Evolutionary conservation across 2,888 invertebrate genomes (phyloP).

Genomic region (Parnassius mnemosyne): DNA sequence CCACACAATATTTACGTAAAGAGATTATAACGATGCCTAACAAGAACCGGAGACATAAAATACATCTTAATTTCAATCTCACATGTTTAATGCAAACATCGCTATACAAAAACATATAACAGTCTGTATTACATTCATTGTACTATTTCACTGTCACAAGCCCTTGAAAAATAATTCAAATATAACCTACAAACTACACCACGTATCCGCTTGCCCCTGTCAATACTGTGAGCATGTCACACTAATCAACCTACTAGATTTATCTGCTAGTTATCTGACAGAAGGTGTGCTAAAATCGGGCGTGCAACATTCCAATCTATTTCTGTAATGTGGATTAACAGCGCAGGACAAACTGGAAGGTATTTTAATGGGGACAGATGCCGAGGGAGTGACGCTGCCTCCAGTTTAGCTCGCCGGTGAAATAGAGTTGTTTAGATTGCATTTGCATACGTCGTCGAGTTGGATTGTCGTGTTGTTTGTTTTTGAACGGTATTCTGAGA

Average conservation of each 20-base stretch:
- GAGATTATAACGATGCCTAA: too few relatives aligned
- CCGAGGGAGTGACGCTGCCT: slow-evolving; percentile 36
- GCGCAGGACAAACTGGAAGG: slow-evolving; percentile 39
- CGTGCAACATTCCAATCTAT: slow-evolving; percentile 60
- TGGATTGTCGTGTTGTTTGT: slow-evolving; percentile 3
- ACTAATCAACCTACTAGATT: slow-evolving; percentile 29
- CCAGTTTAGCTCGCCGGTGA: slow-evolving; percentile 5
- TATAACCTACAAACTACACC: slow-evolving; percentile 6
- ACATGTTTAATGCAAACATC: too few relatives aligned
- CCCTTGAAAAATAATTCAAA: too few relatives aligned
- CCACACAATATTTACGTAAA: too few relatives aligned
- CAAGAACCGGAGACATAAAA: too few relatives aligned
- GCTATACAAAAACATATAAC: too few relatives aligned
- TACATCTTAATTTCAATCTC: too few relatives aligned
- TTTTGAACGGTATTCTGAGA: slow-evolving; percentile 14
- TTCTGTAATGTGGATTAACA: slow-evolving; percentile 51
- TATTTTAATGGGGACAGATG: slow-evolving; percentile 54
- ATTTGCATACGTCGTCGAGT: slow-evolving; percentile 14
- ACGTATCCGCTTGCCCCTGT: slow-evolving; percentile 8
- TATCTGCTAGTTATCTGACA: slow-evolving; percentile 31
- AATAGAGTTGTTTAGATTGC: slow-evolving; percentile 15
- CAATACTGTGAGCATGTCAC: slow-evolving; percentile 18
- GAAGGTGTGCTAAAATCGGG: slow-evolving; percentile 55
- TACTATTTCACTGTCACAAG: too few relatives aligned
- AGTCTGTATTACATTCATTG: too few relatives aligned